These are phyloP conservation scores for Lepisosteus osseus DNA, from an alignment of 2,113 vertebrate species.

Conservation along the genomic window DNA sequence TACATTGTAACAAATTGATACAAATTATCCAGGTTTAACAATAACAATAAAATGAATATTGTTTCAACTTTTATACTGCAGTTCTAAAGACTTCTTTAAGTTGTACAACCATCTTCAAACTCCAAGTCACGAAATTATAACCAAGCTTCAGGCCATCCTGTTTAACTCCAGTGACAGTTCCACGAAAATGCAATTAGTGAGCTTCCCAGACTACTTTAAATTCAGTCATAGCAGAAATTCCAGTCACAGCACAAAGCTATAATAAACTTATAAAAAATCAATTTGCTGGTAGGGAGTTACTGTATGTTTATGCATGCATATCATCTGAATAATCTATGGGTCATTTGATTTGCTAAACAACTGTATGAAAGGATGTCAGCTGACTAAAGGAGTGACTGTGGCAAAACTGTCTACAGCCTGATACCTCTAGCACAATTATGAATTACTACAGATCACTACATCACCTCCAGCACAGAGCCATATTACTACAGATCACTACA, in stretches of 20 bases:
- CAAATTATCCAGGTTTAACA: no score
- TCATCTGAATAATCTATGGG: background rate
- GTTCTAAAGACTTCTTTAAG: background rate
- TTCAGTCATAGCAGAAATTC: no score
- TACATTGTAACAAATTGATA: no score
- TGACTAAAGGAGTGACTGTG: background rate
- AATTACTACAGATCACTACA: no score
- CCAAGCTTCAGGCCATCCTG: background rate
- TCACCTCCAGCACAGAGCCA: no score
- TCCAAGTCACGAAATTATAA: background rate
- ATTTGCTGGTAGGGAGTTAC: background rate
- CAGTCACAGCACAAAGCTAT: background rate
- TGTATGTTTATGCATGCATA: no score
- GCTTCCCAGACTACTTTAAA: no score
- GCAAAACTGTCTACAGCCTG: background rate
- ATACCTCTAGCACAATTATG: no score
- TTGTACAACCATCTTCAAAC: no score
- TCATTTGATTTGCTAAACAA: background rate
- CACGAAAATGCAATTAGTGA: background rate
- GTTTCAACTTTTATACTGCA: no score
- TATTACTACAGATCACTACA: no score
- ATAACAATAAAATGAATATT: no score
- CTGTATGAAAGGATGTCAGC: background rate
- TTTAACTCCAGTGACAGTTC: background rate
- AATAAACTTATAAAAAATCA: background rate